These are phyloP conservation scores for Sternotherus odoratus DNA, from an alignment of 2,797 vertebrate genomes.

Conservation along the genomic window DNA sequence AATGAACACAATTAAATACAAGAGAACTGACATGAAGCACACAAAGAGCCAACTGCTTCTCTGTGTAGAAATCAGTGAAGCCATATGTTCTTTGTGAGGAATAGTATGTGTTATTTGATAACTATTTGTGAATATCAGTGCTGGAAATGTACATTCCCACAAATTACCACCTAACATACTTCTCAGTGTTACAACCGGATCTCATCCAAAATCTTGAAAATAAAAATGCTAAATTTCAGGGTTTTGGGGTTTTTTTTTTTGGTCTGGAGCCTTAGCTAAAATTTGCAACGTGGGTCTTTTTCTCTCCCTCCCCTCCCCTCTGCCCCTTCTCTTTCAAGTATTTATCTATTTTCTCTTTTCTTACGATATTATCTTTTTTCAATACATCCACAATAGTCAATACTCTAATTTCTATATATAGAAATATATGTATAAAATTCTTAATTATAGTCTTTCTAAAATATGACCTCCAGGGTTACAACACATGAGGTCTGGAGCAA, in stretches of 20 bases:
- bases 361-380: neutral
- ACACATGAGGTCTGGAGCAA: neutral
- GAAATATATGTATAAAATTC: neutral
- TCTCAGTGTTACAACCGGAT: neutral
- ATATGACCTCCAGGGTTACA: neutral
- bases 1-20: neutral
- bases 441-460: neutral
- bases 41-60: neutral
- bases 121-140: neutral
- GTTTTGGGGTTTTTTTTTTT: too few relatives aligned
- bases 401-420: neutral
- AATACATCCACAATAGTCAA: neutral
- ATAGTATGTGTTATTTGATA: neutral
- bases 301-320: neutral
- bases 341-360: too few relatives aligned
- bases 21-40: neutral
- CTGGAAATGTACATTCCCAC: constrained; percentile 3
- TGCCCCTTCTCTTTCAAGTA: neutral
- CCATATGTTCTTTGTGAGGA: neutral
- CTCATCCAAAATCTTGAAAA: neutral
- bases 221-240: neutral
- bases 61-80: neutral
- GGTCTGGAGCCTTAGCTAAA: neutral
- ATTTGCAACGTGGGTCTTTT: neutral
- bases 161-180: neutral